These are phyloP conservation scores for Coreoperca whiteheadi DNA, from an alignment of 2,113 vertebrate species.

Conservation along the genomic window DNA sequence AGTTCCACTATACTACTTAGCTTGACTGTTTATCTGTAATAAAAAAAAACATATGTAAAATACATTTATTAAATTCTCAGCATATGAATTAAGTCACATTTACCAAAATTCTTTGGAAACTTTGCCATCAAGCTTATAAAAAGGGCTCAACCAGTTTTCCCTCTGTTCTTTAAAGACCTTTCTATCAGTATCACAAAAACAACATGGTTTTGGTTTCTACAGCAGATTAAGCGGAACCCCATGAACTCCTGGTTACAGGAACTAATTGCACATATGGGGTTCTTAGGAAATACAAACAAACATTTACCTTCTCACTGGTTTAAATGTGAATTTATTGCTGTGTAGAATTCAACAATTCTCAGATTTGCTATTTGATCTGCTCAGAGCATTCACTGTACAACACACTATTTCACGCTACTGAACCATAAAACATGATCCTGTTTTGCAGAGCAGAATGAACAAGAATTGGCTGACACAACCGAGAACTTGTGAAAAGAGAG, in stretches of 20 bases:
- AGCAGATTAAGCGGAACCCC: not conserved
- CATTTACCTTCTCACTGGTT: not conserved
- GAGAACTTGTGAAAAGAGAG: conserved; percentile 29
- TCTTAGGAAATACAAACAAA: not conserved
- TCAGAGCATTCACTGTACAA: conserved; percentile 23
- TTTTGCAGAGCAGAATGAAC: conserved; percentile 31
- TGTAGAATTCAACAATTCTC: conserved; percentile 21
- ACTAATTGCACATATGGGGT: not conserved
- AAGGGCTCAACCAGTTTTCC: not conserved
- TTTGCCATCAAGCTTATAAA: not conserved
- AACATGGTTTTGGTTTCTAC: not conserved
- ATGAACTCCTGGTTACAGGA: not conserved
- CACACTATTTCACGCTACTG: conserved; percentile 39
- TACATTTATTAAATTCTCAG: no score
- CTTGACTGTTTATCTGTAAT: no score
- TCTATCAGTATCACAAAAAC: not conserved
- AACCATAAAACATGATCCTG: conserved; percentile 40
- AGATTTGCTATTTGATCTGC: conserved; percentile 22
- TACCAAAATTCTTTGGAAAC: no score
- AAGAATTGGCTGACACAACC: conserved; percentile 15
- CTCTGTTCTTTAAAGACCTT: not conserved
- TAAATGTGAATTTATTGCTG: not conserved
- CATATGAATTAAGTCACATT: no score
- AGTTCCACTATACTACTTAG: no score
- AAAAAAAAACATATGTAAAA: no score